Base-by-base conservation (phyloP, 2,888 invertebrate species). In the Caradrina clavipalpis region DNA sequence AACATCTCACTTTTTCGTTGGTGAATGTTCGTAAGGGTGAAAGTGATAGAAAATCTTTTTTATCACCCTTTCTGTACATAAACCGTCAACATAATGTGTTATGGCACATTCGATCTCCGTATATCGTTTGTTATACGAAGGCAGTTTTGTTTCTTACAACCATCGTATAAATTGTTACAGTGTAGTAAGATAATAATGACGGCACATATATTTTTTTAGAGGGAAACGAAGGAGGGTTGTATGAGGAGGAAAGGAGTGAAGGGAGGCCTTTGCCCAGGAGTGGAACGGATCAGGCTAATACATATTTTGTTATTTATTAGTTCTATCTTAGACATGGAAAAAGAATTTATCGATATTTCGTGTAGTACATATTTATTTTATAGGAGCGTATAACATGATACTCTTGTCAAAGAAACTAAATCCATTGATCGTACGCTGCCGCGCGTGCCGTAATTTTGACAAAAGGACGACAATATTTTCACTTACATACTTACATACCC, bases 81-180 rank as follows among this genome's bases (percentile, higher is more conserved):
- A 81, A 80, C 67, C 66, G 62, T 65, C 69, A 65, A 83, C 73
- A 75, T 82, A 82, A 82, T 80, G 80, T 73, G 72, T 82, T 81
- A 81, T 80, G 81, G 78, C 78, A 78, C 80, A 78, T 83, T 83
- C 76, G 81, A 84, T 84, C 70, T 67, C 80, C 73, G 71, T 86
- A 83, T 88, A 87, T 85, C 73, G 86, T 83, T 87, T 84, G 87
- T 84, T 85, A 76, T 81, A 68, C 70, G 51, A 77, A 81, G 73
- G 73, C 81, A 82, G 81, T 87, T 87, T 81, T 71, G 77, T 81
- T 81, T 73, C 69, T 74, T 73, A 70, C 71, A 72, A 60, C 69
- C 65, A 64, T 67, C 61, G 15, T 58, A 72, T 67, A 61, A 72
- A 58, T 51, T 62, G 51, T 60, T 42, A 63, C 45, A 35, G 26